Evolutionary conservation across 2,888 invertebrate genomes (phyloP), one percentile per base, ranked within the genome.

Genomic region (Metacarcinus magister): DNA sequence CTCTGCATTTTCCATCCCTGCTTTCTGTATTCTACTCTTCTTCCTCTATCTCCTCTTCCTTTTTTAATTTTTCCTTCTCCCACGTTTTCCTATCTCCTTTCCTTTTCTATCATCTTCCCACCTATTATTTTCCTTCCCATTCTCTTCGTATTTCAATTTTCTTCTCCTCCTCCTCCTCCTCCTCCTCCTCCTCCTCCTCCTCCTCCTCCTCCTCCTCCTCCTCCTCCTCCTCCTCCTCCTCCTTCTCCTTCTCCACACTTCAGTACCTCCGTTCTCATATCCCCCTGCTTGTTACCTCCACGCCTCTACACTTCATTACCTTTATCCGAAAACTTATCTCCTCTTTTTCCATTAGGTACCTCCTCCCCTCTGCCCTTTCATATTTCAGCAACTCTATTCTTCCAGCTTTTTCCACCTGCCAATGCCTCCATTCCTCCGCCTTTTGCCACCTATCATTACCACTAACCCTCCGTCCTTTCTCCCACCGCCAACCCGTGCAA

Each of bases 291-390:
- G 32, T 82, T 82, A 82, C 82, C 82, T 32, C 28, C 82, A 82
- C 82, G 82, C 82, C 82, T 82, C 82, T 82, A 82, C 82, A 82
- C 82, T 82, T 82, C 82, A 82, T 82, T 82, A 82, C 32, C 82
- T 32, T 82, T 82, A 82, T 82, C 82, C 82, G 13, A 82, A 82
- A 82, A 82, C 82, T 82, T 82, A 82, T 82, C 82, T 32, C 82
- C 32, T 32, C 28, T 32, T 82, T 82, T 82, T 82, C 82, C 82
- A 82, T 82, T 82, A 82, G 28, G 28, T 82, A 2, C 82, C 82
- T 82, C 82, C 82, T 82, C 82, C 82, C 16, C 82, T 28, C 32
- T 32, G 32, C 82, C 32, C 82, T 82, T 28, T 82, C 82, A 82
- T 32, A 82, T 82, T 32, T 82, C 28, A 32, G 32, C 82, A 82